Evolutionary conservation across 2,113 vertebrate species (phyloP).

Genomic region (Passer domesticus): DNA sequence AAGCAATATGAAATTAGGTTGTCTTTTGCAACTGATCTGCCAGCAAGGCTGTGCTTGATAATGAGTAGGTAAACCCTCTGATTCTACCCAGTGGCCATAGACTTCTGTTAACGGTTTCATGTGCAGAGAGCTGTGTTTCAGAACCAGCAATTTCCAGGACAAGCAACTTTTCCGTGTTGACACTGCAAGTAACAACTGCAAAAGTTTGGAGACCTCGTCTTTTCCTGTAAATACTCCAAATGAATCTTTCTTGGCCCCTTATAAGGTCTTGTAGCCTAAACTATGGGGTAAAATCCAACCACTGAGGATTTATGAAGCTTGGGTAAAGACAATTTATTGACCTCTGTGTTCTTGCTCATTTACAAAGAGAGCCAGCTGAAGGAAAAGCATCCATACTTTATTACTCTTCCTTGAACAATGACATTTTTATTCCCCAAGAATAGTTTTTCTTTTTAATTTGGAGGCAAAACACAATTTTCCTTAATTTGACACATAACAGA

Average conservation of each 20-base stretch:
- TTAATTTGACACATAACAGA: slow-evolving; percentile 1
- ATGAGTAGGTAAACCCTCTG: background rate
- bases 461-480: background rate
- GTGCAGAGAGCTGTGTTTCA: background rate
- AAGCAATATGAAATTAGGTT: background rate
- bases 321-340: slow-evolving; percentile 32
- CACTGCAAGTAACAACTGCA: background rate
- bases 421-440: slow-evolving; percentile 7
- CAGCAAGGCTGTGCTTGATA: background rate
- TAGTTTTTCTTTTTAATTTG: slow-evolving; percentile 10
- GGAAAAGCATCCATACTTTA: slow-evolving; percentile 24
- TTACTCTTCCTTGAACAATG: slow-evolving; percentile 34
- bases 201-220: background rate
- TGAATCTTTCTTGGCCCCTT: background rate
- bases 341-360: slow-evolving; percentile 10
- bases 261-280: slow-evolving; percentile 4
- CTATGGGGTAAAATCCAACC: background rate
- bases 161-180: background rate
- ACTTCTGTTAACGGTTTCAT: background rate
- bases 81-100: background rate
- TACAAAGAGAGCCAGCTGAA: slow-evolving; percentile 13
- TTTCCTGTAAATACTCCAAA: background rate
- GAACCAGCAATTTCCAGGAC: background rate
- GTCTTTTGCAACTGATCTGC: background rate
- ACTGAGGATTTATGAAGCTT: slow-evolving; percentile 26